Conservation (phyloP, 2,113 vertebrate species). For the Nematolebias whitei region DNA sequence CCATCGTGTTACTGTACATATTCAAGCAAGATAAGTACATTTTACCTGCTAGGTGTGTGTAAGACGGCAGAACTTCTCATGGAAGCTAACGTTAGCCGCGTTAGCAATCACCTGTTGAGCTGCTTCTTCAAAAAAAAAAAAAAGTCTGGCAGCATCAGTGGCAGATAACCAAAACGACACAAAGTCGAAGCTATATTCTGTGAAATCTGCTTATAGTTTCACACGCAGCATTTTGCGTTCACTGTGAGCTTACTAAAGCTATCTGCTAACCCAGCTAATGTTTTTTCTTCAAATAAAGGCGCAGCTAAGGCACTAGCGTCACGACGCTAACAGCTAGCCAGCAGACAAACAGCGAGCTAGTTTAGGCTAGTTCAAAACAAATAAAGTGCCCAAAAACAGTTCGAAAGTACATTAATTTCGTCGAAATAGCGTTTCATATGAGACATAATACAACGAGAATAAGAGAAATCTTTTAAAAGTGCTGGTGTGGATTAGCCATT, state of each 20-base stretch:
- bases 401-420: background rate
- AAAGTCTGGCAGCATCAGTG: slow-evolving; percentile 13
- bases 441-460: background rate
- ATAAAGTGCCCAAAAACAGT: background rate
- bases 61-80: background rate
- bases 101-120: slow-evolving; percentile 74
- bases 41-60: background rate
- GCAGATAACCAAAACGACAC: background rate
- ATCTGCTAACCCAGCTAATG: slow-evolving; percentile 11
- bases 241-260: slow-evolving; percentile 8
- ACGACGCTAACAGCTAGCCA: slow-evolving; percentile 45
- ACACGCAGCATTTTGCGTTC: background rate
- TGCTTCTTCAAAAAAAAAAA: too few relatives aligned
- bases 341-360: background rate
- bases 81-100: slow-evolving; percentile 32
- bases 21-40: too few relatives aligned
- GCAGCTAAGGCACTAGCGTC: slow-evolving; percentile 51
- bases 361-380: background rate
- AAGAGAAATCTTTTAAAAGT: background rate
- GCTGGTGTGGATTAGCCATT: slow-evolving; percentile 1
- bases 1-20: rapidly evolving
- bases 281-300: slow-evolving; percentile 29
- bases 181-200: background rate
- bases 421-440: background rate
- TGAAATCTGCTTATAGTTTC: rapidly evolving